Evolutionary conservation across 2,113 vertebrate genomes (phyloP), one percentile per base, ranked within the genome.

Genomic region (Picathartes gymnocephalus): DNA sequence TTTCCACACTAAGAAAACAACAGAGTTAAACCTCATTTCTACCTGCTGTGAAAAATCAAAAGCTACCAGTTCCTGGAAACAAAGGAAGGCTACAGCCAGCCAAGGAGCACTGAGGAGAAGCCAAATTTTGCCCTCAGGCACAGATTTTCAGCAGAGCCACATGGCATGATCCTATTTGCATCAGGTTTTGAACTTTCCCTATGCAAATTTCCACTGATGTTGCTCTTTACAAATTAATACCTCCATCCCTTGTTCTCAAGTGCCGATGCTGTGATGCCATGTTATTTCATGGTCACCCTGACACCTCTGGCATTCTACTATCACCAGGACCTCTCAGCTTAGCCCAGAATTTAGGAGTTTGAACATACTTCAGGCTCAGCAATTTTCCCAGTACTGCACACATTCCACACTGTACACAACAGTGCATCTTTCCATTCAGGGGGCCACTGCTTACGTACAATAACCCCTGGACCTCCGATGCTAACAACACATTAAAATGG

Each of bases 21-120:
- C 5, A 45, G 48, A 80, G 57, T 57, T 87, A 93, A 91, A 93
- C 20, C 45, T 93, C 40, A 53, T 95, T 94, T 96, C 74, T 73
- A 85, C 89, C 74, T 95, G 89, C 70, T 96, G 93, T 70, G 79
- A 88, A 95, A 91, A 90, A 58, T 68, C 58, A 85, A 71, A 58
- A 91, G 45, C 42, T 91, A 80, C 91, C 71, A 94, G 74, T 15
- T 92, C 23, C 45, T 78, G 62, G 40, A 87, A 94, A 91, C n/a
- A 94, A 93, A 81, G 72, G 60, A 88, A 71, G 20, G 54, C 37
- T 78, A 78, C 22, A 94, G 68, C 64, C 86, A 95, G 62, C n/a
- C 61, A 80, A 71, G 66, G 23, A 89, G 40, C 71, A 82, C 62
- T 50, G 30, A 93, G 50, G 10, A 85, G 78, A 88, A 58, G 62